Conservation (phyloP, 2,797 vertebrate species). For the Spheniscus humboldti region DNA sequence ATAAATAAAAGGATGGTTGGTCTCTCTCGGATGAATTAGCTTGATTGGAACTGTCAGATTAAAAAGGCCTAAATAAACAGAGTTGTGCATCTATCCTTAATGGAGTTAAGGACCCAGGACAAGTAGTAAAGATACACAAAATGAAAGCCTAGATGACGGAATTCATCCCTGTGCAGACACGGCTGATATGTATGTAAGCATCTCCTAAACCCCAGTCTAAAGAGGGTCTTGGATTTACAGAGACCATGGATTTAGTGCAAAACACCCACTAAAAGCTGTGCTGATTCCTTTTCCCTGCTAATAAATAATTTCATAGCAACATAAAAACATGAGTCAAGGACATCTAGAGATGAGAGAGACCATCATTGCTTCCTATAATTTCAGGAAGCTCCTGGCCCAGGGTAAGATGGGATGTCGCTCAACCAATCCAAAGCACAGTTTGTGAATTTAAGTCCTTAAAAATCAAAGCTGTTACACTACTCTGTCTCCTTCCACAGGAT, state of each 20-base stretch:
- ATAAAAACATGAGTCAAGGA: neutral
- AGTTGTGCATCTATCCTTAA: slow-evolving; percentile 46
- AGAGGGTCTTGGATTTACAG: neutral
- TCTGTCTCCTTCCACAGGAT: neutral
- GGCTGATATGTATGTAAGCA: neutral
- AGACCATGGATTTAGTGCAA: neutral
- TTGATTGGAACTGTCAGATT: slow-evolving; percentile 81
- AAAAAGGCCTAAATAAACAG: slow-evolving; percentile 79
- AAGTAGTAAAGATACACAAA: neutral
- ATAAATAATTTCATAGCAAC: neutral
- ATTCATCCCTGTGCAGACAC: neutral
- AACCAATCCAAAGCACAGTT: no score
- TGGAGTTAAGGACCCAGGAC: slow-evolving; percentile 50
- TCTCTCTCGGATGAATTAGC: slow-evolving; percentile 78
- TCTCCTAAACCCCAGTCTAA: neutral
- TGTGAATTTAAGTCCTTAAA: neutral
- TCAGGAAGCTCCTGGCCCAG: neutral
- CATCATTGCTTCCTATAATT: neutral
- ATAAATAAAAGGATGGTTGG: slow-evolving; percentile 79
- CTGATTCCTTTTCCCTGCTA: neutral
- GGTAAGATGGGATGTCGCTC: neutral
- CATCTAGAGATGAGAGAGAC: neutral
- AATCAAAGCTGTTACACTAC: neutral
- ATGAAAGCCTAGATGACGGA: neutral
- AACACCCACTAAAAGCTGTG: neutral